Conservation (phyloP, 1,140 invertebrate genomes). For the Papilio polyxenes region DNA sequence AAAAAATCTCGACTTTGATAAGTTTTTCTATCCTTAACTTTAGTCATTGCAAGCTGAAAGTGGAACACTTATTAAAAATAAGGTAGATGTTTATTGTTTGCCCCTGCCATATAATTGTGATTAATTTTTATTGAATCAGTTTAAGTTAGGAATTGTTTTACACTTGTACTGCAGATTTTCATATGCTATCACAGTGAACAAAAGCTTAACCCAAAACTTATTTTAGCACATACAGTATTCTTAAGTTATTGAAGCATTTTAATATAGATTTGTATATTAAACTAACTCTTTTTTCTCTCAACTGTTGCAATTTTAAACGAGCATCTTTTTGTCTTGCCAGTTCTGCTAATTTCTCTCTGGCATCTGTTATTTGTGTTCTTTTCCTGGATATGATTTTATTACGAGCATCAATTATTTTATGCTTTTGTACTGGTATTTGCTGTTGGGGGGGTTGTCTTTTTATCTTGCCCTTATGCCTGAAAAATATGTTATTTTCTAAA, state of each 20-base stretch:
- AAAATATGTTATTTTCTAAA: conserved; percentile 22
- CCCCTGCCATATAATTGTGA: background rate
- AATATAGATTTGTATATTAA: background rate
- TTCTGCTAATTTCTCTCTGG: conserved; percentile 84
- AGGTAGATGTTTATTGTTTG: background rate
- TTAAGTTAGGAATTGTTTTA: too few relatives aligned
- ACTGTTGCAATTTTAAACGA: conserved; percentile 82
- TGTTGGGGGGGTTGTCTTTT: conserved; percentile 50
- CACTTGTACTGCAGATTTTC: too few relatives aligned
- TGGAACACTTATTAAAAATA: background rate
- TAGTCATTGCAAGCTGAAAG: conserved; percentile 40
- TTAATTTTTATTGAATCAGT: background rate
- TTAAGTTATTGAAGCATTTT: background rate
- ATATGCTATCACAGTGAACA: too few relatives aligned
- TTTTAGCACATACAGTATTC: too few relatives aligned
- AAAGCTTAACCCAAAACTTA: too few relatives aligned
- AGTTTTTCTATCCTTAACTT: conserved; percentile 40
- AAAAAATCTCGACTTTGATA: conserved; percentile 45
- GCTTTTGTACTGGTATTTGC: conserved; percentile 41
- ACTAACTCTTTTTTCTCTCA: conserved; percentile 74
- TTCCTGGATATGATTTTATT: conserved; percentile 86
- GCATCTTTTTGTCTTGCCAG: conserved; percentile 86
- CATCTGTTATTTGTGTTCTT: conserved; percentile 84
- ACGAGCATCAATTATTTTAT: conserved; percentile 81
- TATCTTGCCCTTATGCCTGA: conserved; percentile 50